phyloP scores from a whole-genome alignment of 2,888 invertebrate genomes.

The Rhingia campestris region DNA sequence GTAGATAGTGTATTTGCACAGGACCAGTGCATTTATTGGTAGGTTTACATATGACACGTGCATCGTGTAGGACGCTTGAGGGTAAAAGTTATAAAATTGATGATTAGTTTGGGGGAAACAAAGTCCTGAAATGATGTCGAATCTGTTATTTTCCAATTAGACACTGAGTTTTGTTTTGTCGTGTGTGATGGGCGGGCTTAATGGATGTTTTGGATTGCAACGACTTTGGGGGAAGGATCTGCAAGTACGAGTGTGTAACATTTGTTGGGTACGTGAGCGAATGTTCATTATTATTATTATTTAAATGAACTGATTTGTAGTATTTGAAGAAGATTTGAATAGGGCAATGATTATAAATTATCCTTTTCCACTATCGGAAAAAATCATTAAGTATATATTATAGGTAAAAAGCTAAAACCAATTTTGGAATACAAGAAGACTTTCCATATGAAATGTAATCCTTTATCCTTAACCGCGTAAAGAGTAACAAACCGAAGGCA shows the following conservation, averaged over 20 bases:
- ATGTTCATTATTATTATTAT: background rate
- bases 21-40: background rate
- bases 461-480: no score
- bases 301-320: no score
- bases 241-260: conserved; percentile 2
- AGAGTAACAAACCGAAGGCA: no score
- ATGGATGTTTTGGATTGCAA: conserved; percentile 5
- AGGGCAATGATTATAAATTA: no score
- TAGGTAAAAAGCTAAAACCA: no score
- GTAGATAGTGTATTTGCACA: background rate
- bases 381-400: no score
- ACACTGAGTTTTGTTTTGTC: conserved; percentile 1
- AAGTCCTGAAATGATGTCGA: conserved; percentile 35
- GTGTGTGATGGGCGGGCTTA: background rate
- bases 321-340: no score
- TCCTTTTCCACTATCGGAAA: no score
- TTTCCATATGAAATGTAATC: no score
- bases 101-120: conserved; percentile 26
- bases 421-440: no score
- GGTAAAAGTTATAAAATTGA: conserved; percentile 25
- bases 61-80: background rate
- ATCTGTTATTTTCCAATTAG: conserved; percentile 46
- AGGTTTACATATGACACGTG: background rate
- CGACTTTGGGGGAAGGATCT: background rate
- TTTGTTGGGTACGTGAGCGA: conserved; percentile 10